These are phyloP conservation scores for Diloba caeruleocephala DNA, from an alignment of 2,888 invertebrate genomes.

Conservation along the genomic window DNA sequence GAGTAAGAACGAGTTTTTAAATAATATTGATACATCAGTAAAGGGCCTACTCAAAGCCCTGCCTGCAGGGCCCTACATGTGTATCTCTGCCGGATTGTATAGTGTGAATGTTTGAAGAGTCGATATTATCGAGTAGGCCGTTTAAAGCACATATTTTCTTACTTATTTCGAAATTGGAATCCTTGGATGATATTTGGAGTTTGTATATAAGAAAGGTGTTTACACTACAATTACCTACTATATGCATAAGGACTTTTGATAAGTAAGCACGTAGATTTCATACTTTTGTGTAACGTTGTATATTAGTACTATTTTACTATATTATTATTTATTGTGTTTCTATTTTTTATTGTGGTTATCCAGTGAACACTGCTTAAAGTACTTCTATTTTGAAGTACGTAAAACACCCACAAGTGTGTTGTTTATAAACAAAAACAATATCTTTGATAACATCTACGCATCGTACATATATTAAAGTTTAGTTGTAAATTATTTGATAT, in stretches of 20 bases:
- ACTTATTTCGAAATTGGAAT: slow-evolving; percentile 55
- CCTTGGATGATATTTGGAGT: slow-evolving; percentile 57
- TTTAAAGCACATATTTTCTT: slow-evolving; percentile 71
- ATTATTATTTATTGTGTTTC: slow-evolving; percentile 62
- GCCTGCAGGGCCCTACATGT: too few species aligned
- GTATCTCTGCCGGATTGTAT: too few species aligned
- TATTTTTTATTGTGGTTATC: slow-evolving; percentile 41
- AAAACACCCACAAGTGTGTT: slow-evolving; percentile 45
- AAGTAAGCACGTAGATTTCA: slow-evolving; percentile 70
- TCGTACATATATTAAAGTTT: slow-evolving; percentile 50
- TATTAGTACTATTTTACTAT: slow-evolving; percentile 55
- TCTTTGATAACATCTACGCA: slow-evolving; percentile 31
- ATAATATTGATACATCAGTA: slow-evolving; percentile 53
- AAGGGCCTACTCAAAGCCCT: too few species aligned
- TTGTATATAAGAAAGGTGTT: slow-evolving; percentile 61
- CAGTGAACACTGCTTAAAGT: slow-evolving; percentile 44
- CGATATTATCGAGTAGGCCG: too few species aligned
- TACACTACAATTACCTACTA: slow-evolving; percentile 53
- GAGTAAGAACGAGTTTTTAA: slow-evolving; percentile 46
- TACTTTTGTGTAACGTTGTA: slow-evolving; percentile 68
- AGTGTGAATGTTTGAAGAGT: too few species aligned
- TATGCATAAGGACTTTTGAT: slow-evolving; percentile 64
- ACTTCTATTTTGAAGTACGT: slow-evolving; percentile 43
- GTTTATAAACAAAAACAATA: slow-evolving; percentile 33
- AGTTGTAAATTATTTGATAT: slow-evolving; percentile 51